These are phyloP conservation scores for Pyxicephalus adspersus DNA, from an alignment of 2,113 vertebrate species.

Conservation along the genomic window DNA sequence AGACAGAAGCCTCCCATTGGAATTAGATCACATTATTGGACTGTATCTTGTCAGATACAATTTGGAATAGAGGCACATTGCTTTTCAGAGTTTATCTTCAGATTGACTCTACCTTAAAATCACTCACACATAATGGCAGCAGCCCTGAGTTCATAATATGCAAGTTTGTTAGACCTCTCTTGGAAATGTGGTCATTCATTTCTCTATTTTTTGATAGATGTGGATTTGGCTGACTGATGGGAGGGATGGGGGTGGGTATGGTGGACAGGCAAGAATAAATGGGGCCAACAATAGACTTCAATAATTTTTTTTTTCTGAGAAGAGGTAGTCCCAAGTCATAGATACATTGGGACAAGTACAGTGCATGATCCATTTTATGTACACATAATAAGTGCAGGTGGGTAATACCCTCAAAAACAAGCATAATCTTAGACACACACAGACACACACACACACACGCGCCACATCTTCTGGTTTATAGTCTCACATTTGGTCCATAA, in stretches of 20 bases:
- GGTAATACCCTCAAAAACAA: not conserved
- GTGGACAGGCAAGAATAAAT: not conserved
- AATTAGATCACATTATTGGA: slow-evolving; percentile 8
- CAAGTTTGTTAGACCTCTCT: not conserved
- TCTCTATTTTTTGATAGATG: not conserved
- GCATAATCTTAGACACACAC: not conserved
- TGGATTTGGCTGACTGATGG: not conserved
- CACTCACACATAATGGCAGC: slow-evolving; percentile 3
- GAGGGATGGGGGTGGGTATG: not conserved
- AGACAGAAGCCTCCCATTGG: not conserved
- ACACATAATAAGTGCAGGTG: slow-evolving; percentile 45
- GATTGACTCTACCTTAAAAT: not conserved
- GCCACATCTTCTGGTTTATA: not conserved
- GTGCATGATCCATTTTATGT: slow-evolving; percentile 17
- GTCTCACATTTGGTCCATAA: slow-evolving; percentile 42
- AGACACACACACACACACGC: slow-evolving; percentile 7
- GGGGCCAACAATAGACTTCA: not conserved
- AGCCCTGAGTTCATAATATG: slow-evolving; percentile 29
- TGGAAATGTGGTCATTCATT: not conserved
- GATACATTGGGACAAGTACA: not conserved
- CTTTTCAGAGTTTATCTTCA: not conserved
- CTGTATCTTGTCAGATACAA: not conserved
- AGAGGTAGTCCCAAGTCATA: not conserved
- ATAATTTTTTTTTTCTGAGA: not conserved
- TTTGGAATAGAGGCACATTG: not conserved